These are phyloP conservation scores for Caenorhabditis inopinata DNA, from an alignment of 1,140 invertebrate genomes.

Conservation along the genomic window DNA sequence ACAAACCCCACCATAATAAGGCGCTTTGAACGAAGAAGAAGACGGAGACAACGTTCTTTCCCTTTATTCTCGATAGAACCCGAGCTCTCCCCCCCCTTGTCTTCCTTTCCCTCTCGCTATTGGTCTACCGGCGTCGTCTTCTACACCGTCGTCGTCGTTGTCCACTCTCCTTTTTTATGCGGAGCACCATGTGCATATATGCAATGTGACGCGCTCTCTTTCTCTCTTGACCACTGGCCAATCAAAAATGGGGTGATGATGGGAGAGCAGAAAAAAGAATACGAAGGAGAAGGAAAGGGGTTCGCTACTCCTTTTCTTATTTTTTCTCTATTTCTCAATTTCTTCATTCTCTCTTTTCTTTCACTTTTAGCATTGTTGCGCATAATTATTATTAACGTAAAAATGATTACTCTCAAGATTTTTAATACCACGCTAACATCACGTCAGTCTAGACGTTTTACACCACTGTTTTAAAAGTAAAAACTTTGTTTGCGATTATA, in stretches of 20 bases:
- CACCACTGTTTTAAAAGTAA: too few species aligned
- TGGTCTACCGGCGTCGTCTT: slow-evolving; percentile 5
- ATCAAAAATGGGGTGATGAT: slow-evolving; percentile 34
- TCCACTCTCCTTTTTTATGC: slow-evolving; percentile 1
- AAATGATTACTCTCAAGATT: too few species aligned
- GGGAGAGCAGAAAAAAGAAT: slow-evolving; percentile 13
- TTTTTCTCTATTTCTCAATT: background rate
- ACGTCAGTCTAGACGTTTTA: too few species aligned
- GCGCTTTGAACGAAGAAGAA: background rate
- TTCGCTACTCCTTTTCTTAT: background rate
- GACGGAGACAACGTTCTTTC: background rate
- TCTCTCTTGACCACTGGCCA: slow-evolving; percentile 27
- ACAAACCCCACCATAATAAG: slow-evolving; percentile 25
- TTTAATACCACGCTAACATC: too few species aligned
- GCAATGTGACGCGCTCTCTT: slow-evolving; percentile 29
- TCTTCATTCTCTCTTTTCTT: background rate
- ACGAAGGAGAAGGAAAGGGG: slow-evolving; percentile 10
- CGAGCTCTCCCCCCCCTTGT: background rate
- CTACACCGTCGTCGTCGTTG: slow-evolving; percentile 3
- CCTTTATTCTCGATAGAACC: background rate
- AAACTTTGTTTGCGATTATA: too few species aligned
- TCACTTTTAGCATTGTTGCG: background rate
- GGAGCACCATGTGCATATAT: slow-evolving; percentile 6
- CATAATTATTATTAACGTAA: background rate
- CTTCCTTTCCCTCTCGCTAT: background rate